Conservation (phyloP, 2,888 invertebrate species). For the Scelioninae gen. 1 region DNA sequence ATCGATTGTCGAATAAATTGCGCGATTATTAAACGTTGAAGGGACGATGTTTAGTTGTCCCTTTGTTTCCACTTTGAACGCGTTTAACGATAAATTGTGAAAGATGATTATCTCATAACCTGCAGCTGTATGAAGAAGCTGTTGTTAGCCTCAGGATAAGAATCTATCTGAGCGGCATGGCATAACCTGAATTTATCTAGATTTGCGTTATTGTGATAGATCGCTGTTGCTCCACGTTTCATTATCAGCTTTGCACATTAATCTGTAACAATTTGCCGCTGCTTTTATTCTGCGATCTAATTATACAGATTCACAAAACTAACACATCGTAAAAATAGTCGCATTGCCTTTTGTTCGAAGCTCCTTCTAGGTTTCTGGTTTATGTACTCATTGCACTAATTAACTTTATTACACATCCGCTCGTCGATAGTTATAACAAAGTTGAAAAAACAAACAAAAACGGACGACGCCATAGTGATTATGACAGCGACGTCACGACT, state of each 20-base stretch:
- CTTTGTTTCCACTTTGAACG: slow-evolving; percentile 37
- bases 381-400: too few relatives aligned
- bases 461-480: too few relatives aligned
- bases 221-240: slow-evolving; percentile 17
- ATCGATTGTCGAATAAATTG: neutral
- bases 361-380: too few relatives aligned
- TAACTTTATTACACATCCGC: too few relatives aligned
- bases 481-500: too few relatives aligned
- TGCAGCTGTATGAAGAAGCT: slow-evolving; percentile 57
- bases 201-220: slow-evolving; percentile 43
- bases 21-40: neutral
- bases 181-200: slow-evolving; percentile 44
- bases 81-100: slow-evolving; percentile 47
- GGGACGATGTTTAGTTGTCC: too few relatives aligned
- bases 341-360: slow-evolving; percentile 9
- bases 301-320: slow-evolving; percentile 15
- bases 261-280: slow-evolving; percentile 13
- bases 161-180: slow-evolving; percentile 39
- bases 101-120: slow-evolving; percentile 58
- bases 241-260: slow-evolving; percentile 9
- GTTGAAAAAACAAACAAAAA: too few relatives aligned
- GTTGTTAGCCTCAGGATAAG: slow-evolving; percentile 56
- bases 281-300: slow-evolving; percentile 5
- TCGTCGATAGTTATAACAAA: too few relatives aligned
- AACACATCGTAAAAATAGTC: slow-evolving; percentile 14